Evolutionary conservation across 2,888 invertebrate species (phyloP).

Genomic region (Trileptium ribeirensis): DNA sequence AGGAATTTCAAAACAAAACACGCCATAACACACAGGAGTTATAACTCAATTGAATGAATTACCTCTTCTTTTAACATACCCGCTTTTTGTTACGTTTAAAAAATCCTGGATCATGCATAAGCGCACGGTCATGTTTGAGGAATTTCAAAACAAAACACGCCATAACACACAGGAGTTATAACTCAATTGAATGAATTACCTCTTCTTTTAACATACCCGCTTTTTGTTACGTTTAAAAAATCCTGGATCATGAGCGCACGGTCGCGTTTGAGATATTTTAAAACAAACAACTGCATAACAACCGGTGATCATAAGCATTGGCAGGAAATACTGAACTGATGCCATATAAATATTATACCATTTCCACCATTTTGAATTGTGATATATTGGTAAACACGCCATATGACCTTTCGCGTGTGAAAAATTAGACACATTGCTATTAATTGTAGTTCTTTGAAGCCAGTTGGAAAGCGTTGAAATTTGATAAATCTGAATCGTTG

Average conservation of each 20-base stretch:
- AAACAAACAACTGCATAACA: conserved; percentile 74
- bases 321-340: conserved; percentile 64
- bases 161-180: too few relatives aligned
- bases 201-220: neutral
- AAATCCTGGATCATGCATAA: conserved; percentile 62
- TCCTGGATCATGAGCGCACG: conserved; percentile 65
- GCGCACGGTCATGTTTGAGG: too few relatives aligned
- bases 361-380: neutral
- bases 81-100: neutral
- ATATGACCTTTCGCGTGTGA: too few relatives aligned
- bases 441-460: too few relatives aligned
- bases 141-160: too few relatives aligned
- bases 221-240: neutral
- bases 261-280: conserved; percentile 69
- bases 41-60: too few relatives aligned
- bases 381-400: neutral
- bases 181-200: too few relatives aligned
- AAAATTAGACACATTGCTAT: too few relatives aligned
- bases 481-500: neutral
- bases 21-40: too few relatives aligned
- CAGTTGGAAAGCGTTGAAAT: neutral
- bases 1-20: too few relatives aligned
- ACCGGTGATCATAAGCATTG: conserved; percentile 70
- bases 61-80: too few relatives aligned
- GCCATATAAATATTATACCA: conserved; percentile 51